Base-by-base conservation (phyloP, 2,113 vertebrate species). In the Galemys pyrenaicus region DNA sequence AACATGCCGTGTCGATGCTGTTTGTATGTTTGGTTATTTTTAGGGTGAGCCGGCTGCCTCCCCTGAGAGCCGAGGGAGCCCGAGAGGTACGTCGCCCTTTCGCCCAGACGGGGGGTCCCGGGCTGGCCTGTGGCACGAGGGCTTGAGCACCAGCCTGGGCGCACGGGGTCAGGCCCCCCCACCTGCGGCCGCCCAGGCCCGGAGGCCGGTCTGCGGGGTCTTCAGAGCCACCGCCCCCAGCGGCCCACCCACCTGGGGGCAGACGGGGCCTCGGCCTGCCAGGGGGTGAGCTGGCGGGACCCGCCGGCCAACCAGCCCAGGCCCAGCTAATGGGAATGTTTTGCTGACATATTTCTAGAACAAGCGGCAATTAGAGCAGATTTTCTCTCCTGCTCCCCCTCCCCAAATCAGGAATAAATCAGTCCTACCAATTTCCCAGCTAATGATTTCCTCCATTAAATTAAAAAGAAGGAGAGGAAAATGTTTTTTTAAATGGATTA, bases 391-490 rank as follows among this genome's bases (percentile, higher is more conserved):
- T 41, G 68, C 32, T 70, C 95, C 87, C 94, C 88, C 83, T 94
- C 91, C 96, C 91, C 95, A 83, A 95, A 97, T 95, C 96, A 91
- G 88, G 95, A 96, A 96, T 95, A 95, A 95, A 97, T 96, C 95
- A 95, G 93, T 49, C 19, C 80, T 37, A 89, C 96, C 96, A 95
- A 96, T 96, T 97, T 97, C 96, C 97, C 91, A 78, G 96, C 96
- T 97, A 97, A 97, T 97, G 96, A 97, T 97, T 97, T 97, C 97
- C 97, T 97, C 96, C 96, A 97, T 97, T 97, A 97, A 96, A 96
- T 97, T 97, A 96, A 97, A 96, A 96, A 95, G 94, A 93, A 94
- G 71, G 41, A 85, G 88, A 75, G 89, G 95, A 96, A 95, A 97
- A 97, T 96, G 95, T 88, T 95, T 96, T 96, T 91, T 95, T 87